Percentiles rank a stretch among this genome's conserved stretches.
These are phyloP conservation scores for Catharus fuscescens DNA, from an alignment of 2,113 vertebrate species.

Conservation along the genomic window DNA sequence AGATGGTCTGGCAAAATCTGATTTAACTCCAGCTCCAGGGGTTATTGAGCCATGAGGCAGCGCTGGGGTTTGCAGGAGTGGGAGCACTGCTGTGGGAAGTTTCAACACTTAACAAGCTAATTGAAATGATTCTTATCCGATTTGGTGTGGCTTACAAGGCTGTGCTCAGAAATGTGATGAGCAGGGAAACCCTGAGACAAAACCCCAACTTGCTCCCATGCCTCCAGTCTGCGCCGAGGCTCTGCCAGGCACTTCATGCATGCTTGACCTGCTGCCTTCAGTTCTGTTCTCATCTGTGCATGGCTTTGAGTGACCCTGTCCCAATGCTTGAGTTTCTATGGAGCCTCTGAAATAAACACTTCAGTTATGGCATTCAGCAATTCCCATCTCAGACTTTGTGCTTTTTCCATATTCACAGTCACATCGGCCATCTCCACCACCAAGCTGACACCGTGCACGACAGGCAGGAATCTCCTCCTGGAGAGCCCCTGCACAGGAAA, in stretches of 20 bases:
- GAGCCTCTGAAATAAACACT: background rate
- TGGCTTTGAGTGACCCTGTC: background rate
- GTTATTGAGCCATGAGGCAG: background rate
- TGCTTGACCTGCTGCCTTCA: conserved; percentile 12
- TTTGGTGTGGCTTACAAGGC: background rate
- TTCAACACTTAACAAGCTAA: background rate
- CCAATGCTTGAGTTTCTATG: rapidly evolving
- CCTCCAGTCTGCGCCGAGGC: background rate
- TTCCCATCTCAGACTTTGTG: background rate
- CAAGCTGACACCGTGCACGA: rapidly evolving
- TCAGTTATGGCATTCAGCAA: background rate
- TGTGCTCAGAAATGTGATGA: background rate
- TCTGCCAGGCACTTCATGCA: background rate
- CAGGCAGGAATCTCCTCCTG: background rate
- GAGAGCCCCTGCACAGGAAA: background rate
- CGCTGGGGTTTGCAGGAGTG: rapidly evolving
- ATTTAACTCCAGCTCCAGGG: background rate
- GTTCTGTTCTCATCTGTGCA: background rate
- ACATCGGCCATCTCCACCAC: rapidly evolving
- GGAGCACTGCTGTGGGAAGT: background rate
- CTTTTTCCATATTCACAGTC: background rate
- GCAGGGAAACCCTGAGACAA: rapidly evolving
- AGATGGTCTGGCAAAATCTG: background rate
- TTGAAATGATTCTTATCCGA: background rate
- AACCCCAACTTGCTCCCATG: background rate